Conservation (phyloP, 2,113 vertebrate species). For the rabbit (Oryctolagus cuniculus) region DNA sequence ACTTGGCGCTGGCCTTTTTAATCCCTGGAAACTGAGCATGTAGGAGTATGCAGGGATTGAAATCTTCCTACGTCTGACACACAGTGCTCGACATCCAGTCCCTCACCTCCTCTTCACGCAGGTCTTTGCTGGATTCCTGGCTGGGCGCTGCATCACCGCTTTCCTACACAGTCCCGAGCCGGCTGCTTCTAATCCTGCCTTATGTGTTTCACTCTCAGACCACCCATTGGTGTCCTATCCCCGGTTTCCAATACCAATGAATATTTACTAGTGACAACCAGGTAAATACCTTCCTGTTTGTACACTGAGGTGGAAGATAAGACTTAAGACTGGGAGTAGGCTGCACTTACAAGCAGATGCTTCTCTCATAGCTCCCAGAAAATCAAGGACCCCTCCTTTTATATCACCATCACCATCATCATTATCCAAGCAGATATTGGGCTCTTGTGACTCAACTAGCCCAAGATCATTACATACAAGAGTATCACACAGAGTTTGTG, state of each 20-base stretch:
- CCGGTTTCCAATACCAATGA: background rate
- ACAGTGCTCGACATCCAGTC: background rate
- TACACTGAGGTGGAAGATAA: background rate
- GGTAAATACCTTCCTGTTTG: background rate
- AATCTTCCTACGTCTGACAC: background rate
- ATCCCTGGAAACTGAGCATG: background rate
- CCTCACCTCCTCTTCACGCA: background rate
- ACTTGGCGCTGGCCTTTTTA: background rate
- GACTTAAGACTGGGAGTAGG: background rate
- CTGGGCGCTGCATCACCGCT: background rate
- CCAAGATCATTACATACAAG: background rate
- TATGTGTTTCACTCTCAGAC: background rate
- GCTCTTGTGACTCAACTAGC: background rate
- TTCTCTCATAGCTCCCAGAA: background rate
- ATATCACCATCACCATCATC: background rate
- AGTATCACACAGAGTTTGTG: too few relatives aligned
- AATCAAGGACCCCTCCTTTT: background rate
- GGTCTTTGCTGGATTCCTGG: background rate
- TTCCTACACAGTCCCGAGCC: background rate
- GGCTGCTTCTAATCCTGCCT: background rate
- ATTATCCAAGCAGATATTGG: background rate
- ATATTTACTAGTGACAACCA: background rate
- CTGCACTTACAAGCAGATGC: background rate
- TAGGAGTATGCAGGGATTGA: background rate
- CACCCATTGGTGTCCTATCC: background rate